Evolutionary conservation across 2,797 vertebrate genomes (phyloP).

Genomic region (Typhlichthys subterraneus): DNA sequence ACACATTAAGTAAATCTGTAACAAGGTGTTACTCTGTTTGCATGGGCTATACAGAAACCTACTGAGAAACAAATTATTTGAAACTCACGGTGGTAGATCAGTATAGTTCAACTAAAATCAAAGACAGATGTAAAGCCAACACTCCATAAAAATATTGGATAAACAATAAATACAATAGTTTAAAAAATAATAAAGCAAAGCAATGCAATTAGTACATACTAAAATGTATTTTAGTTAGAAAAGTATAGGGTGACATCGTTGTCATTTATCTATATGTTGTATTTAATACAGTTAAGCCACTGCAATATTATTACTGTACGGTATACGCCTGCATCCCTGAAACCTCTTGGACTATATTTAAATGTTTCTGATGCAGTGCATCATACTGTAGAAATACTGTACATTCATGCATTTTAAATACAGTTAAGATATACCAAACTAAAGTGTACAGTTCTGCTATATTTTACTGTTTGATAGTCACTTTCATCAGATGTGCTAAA

Average conservation of each 20-base stretch:
- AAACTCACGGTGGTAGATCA: conserved; percentile 16
- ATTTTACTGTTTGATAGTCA: conserved; percentile 22
- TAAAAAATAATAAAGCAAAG: conserved; percentile 59
- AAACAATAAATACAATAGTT: conserved; percentile 72
- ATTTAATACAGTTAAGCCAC: conserved; percentile 49
- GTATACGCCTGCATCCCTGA: conserved; percentile 67
- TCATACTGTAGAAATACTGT: conserved; percentile 64
- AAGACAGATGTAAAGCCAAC: conserved; percentile 44
- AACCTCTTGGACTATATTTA: conserved; percentile 60
- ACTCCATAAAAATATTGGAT: conserved; percentile 52
- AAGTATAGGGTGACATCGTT: conserved; percentile 36
- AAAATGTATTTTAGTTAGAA: conserved; percentile 61
- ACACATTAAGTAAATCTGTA: conserved; percentile 25
- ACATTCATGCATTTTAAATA: conserved; percentile 68
- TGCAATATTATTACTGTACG: conserved; percentile 35
- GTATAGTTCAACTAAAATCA: conserved; percentile 21
- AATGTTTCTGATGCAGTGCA: conserved; percentile 63
- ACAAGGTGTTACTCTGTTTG: conserved; percentile 22
- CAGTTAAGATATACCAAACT: conserved; percentile 14
- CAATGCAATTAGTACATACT: conserved; percentile 47
- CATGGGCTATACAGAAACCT: conserved; percentile 17
- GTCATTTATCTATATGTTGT: conserved; percentile 43
- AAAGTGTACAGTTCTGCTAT: neutral
- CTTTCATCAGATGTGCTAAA: conserved; percentile 2
- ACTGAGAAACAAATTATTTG: conserved; percentile 14